phyloP scores from a whole-genome alignment of 2,888 invertebrate genomes.

The Sinhomidia bicolor region DNA sequence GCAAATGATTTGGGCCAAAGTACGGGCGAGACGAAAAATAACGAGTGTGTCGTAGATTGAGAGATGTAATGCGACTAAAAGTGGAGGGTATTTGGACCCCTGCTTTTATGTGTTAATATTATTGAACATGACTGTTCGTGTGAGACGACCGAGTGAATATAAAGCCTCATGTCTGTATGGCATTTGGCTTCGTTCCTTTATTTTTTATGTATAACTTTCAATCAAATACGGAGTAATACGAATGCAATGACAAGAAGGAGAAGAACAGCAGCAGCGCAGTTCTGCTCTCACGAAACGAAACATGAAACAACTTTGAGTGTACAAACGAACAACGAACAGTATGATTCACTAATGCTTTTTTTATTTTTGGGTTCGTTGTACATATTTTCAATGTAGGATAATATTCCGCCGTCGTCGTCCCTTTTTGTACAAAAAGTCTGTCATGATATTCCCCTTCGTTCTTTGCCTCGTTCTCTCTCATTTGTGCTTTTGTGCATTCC shows the following conservation, averaged over 20 bases:
- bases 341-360: neutral
- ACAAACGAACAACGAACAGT: neutral
- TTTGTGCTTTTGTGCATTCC: conserved; percentile 63
- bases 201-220: conserved; percentile 51
- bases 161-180: conserved; percentile 48
- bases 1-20: conserved; percentile 71
- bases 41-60: conserved; percentile 66
- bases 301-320: neutral
- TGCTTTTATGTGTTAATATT: conserved; percentile 55
- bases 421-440: conserved; percentile 11
- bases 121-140: conserved; percentile 35
- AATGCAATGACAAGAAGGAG: conserved; percentile 38
- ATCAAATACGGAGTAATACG: neutral
- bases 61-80: conserved; percentile 65
- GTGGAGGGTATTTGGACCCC: conserved; percentile 69
- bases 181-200: conserved; percentile 59
- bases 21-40: conserved; percentile 68
- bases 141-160: conserved; percentile 2
- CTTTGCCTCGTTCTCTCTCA: conserved; percentile 48
- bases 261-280: conserved; percentile 45
- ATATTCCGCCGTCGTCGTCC: neutral
- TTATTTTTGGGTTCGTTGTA: conserved; percentile 23
- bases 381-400: neutral
- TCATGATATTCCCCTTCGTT: conserved; percentile 48
- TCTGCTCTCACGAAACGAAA: conserved; percentile 12